These are phyloP conservation scores for Discoglossus pictus DNA, from an alignment of 2,797 vertebrate species.

Conservation along the genomic window DNA sequence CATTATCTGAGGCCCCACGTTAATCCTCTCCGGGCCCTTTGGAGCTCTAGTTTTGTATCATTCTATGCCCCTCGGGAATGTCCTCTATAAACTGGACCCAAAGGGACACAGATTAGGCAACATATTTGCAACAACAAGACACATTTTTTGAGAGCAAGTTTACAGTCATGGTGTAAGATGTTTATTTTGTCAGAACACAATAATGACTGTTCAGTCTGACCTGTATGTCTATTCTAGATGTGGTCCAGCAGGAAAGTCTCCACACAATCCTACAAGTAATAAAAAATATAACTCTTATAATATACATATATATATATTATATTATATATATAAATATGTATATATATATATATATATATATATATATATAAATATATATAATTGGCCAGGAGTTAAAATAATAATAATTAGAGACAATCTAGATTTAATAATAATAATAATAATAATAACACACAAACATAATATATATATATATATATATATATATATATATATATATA, in stretches of 20 bases:
- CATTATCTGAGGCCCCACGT: slow-evolving; percentile 23
- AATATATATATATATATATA: no score
- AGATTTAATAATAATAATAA: no score
- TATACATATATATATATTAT: no score
- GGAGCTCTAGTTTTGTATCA: slow-evolving; percentile 31
- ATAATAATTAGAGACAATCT: no score
- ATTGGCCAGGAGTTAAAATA: no score
- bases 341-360: no score
- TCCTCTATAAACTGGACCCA: slow-evolving; percentile 9
- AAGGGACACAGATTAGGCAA: slow-evolving; percentile 26
- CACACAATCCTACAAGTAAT: no score
- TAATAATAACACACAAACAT: no score
- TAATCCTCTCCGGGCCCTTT: slow-evolving; percentile 1
- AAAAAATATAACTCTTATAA: no score
- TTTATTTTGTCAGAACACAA: background rate
- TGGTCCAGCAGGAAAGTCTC: background rate
- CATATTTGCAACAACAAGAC: slow-evolving; percentile 36
- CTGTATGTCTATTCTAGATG: background rate
- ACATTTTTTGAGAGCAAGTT: background rate
- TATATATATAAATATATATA: no score
- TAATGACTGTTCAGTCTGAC: background rate
- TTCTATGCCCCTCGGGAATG: slow-evolving; percentile 28
- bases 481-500: no score
- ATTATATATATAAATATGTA: no score
- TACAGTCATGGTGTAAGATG: background rate